Percentiles rank a stretch among this genome's conserved stretches.
phyloP scores from a whole-genome alignment of 2,113 vertebrate species.

The Centropus bengalensis region DNA sequence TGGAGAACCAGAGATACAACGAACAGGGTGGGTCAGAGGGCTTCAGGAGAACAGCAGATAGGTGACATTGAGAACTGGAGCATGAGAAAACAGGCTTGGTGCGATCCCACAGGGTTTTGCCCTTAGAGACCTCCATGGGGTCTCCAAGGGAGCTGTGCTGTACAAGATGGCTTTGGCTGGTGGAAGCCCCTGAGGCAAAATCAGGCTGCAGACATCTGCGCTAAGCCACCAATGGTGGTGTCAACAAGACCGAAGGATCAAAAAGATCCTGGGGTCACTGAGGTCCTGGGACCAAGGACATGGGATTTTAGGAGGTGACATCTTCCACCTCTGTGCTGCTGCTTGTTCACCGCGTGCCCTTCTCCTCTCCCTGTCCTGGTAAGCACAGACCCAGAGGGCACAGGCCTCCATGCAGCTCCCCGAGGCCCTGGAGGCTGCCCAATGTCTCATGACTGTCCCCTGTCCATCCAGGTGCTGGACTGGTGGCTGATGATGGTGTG shows the following conservation, averaged over 20 bases:
- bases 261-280: background rate
- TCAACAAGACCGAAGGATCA: background rate
- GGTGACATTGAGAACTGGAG: background rate
- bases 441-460: background rate
- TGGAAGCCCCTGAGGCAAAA: background rate
- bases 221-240: background rate
- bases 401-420: background rate
- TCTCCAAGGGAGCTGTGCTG: accelerated
- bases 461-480: background rate
- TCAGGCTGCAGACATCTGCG: background rate
- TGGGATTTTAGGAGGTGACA: background rate
- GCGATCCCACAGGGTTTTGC: background rate
- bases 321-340: background rate
- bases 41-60: background rate
- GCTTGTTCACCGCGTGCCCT: background rate
- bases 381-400: background rate
- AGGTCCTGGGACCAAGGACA: background rate
- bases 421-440: background rate
- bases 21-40: accelerated
- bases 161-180: background rate
- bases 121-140: accelerated
- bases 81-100: background rate
- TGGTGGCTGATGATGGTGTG: background rate
- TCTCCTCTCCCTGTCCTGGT: background rate
- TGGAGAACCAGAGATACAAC: background rate